Evolutionary conservation across 2,888 invertebrate genomes (phyloP), one percentile per base, ranked within the genome.

Genomic region (Tenthredo amoena): DNA sequence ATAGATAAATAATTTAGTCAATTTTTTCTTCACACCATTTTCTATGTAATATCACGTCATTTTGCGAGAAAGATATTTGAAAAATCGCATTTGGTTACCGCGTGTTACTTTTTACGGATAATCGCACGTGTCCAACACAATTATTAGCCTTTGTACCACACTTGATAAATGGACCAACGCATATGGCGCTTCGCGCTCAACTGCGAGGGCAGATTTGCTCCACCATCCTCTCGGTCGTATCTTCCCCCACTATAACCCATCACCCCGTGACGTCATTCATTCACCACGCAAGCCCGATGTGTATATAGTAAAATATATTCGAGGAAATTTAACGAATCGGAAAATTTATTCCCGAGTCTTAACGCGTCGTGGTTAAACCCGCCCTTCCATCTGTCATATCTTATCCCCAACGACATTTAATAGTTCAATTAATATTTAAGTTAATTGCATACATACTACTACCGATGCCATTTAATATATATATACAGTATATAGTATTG

Each of bases 101-200:
- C 90, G 90, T 90, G 90, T 88, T 88, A 89, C 88, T 90, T 90
- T 90, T 89, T 40, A 37, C 18, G 58, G 50, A 83, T 88, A 88
- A 89, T 89, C 90, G 89, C 91, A 91, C 91, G 91, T 91, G 89
- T 91, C 91, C 89, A 88, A 87, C 87, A 88, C 89, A 90, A 91
- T 91, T 90, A 91, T 90, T 88, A 89, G 88, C 87, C 88, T 89
- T 89, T 89, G 89, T 89, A 87, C 86, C 85, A 83, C 77, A 77
- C 77, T 89, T 90, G 90, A 91, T 90, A 88, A 90, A 91, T 91
- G 90, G 89, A 89, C 90, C 91, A 90, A 87, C 90, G 90, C 91
- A 91, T 91, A 89, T 91, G 91, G 91, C 91, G 91, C 91, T 89
- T 91, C 90, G 91, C 91, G 91, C 91, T 89, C 91, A 89, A 91